Evolutionary conservation across 1,140 invertebrate genomes (phyloP), one percentile per base, ranked within the genome.

Genomic region (Probaryconus sp.): DNA sequence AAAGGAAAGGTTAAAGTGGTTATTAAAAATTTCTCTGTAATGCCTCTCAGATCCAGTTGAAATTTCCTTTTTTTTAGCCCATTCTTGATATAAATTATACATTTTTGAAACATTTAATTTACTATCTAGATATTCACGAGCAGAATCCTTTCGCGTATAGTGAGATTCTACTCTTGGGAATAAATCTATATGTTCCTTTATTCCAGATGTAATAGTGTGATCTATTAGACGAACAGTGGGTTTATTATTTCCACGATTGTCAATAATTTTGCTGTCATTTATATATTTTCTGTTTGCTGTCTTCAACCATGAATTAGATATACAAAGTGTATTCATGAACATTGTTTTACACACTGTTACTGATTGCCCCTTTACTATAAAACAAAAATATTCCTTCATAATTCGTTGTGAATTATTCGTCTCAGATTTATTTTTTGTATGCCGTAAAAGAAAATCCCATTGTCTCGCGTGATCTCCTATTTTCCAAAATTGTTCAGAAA

Each of bases 381-480:
- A 45, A 5, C 5, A 14, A n/a, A 14, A 45, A 10, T 45, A 21
- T 45, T 26, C n/a, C n/a, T n/a, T n/a, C n/a, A n/a, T n/a, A n/a
- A n/a, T n/a, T n/a, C n/a, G n/a, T n/a, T n/a, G n/a, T n/a, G n/a
- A n/a, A n/a, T n/a, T n/a, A n/a, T n/a, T n/a, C n/a, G n/a, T n/a
- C n/a, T n/a, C n/a, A n/a, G n/a, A n/a, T n/a, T 45, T 16, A 5
- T 45, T 28, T 24, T 45, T 28, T 24, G 10, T 42, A 21, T 45
- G 24, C 14, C 9, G 11, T 10, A 45, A 28, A 45, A 45, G 26
- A 7, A 13, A 45, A 9, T 45, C 42, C 42, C 42, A 45, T 16
- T 45, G 42, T 5, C 24, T 13, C 3, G 10, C 21, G 16, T 45
- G 42, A 14, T 45, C 42, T 3, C 42, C 24, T 1, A 45, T 26